Percentiles rank a stretch among this genome's conserved stretches.
phyloP scores from a whole-genome alignment of 2,888 invertebrate species.

The Automeris io region DNA sequence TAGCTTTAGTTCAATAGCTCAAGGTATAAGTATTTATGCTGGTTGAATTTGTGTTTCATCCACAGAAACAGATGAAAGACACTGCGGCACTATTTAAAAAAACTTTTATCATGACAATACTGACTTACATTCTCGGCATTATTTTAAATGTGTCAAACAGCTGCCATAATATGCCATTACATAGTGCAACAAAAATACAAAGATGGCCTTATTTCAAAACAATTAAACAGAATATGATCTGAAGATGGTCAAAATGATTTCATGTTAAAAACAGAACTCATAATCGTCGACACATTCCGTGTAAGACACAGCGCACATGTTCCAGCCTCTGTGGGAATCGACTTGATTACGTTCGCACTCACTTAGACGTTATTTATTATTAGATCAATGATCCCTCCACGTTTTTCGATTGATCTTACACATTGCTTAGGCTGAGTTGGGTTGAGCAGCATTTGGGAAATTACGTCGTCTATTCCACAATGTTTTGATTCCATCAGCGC shows the following conservation, averaged over 20 bases:
- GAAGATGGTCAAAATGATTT: background rate
- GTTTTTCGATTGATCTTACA: slow-evolving; percentile 15
- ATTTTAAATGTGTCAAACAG: too few species aligned
- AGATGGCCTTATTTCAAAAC: background rate
- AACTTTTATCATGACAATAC: too few species aligned
- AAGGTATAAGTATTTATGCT: too few species aligned
- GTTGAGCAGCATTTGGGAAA: too few species aligned
- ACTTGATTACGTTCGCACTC: slow-evolving; percentile 37
- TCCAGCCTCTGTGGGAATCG: slow-evolving; percentile 23
- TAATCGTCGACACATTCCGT: slow-evolving; percentile 1
- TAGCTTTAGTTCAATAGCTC: too few species aligned
- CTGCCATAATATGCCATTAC: too few species aligned
- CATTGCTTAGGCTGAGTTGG: background rate
- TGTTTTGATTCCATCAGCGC: too few species aligned
- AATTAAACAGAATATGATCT: background rate
- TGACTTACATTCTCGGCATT: too few species aligned
- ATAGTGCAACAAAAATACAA: background rate
- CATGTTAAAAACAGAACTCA: slow-evolving; percentile 3
- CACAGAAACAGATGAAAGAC: too few species aligned
- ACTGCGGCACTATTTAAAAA: too few species aligned
- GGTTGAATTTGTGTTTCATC: too few species aligned
- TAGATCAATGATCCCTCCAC: slow-evolving; percentile 22
- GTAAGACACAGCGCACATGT: background rate
- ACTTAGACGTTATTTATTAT: slow-evolving; percentile 24
- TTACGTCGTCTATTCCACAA: too few species aligned